phyloP scores from a whole-genome alignment of 1,140 invertebrate genomes.

The Trialeurodes vaporariorum region DNA sequence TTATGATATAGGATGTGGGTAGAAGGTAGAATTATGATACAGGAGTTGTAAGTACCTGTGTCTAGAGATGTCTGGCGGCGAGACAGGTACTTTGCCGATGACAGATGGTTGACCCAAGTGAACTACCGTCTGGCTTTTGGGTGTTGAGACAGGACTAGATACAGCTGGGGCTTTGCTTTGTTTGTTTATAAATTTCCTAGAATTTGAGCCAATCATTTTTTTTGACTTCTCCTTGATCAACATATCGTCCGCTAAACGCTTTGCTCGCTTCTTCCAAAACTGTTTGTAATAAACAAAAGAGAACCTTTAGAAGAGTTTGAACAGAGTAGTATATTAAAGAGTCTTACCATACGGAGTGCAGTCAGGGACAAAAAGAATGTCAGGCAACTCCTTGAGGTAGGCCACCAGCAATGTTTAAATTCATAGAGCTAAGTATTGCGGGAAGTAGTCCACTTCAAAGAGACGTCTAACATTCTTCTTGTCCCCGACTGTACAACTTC shows the following conservation, averaged over 20 bases:
- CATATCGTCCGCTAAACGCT: constrained; percentile 42
- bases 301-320: constrained; percentile 9
- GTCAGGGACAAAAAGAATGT: too few relatives aligned
- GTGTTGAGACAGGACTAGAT: constrained; percentile 30
- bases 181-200: constrained; percentile 39
- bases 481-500: too few relatives aligned
- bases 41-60: too few relatives aligned
- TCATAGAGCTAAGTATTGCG: too few relatives aligned
- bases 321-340: too few relatives aligned
- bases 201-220: constrained; percentile 35
- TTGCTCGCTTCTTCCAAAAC: constrained; percentile 63
- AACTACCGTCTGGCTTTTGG: constrained; percentile 22
- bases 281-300: constrained; percentile 32
- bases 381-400: too few relatives aligned
- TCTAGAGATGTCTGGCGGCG: constrained; percentile 29
- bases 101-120: constrained; percentile 37
- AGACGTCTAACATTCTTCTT: too few relatives aligned
- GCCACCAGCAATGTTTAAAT: too few relatives aligned
- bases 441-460: too few relatives aligned
- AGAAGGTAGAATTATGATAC: too few relatives aligned
- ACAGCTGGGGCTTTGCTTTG: neutral
- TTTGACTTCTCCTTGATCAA: constrained; percentile 30
- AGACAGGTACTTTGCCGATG: constrained; percentile 35
- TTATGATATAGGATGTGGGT: too few relatives aligned
- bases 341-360: too few relatives aligned